Conservation (phyloP, 2,113 vertebrate genomes). For the Elephantulus edwardii region DNA sequence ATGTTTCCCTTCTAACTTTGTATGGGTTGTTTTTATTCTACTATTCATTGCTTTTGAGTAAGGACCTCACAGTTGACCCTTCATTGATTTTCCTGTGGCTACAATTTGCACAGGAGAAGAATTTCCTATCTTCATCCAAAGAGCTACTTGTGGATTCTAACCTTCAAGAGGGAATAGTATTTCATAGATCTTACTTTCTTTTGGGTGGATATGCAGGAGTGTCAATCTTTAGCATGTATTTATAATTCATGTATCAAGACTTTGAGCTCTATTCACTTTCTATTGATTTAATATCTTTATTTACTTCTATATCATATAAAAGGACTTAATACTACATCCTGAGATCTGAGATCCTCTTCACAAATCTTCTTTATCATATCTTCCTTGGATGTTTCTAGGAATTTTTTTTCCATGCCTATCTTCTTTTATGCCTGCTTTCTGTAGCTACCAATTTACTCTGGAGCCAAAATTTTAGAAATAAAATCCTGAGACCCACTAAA, state of each 20-base stretch:
- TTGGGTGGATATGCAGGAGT: not conserved
- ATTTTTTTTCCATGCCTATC: not conserved
- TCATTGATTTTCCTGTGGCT: too few relatives aligned
- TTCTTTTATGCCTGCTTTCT: not conserved
- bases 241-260: not conserved
- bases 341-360: not conserved
- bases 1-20: not conserved
- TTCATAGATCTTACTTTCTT: not conserved
- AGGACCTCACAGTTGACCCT: too few relatives aligned
- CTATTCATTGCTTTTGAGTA: too few relatives aligned
- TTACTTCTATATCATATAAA: not conserved
- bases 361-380: not conserved
- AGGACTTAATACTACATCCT: not conserved
- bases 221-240: not conserved
- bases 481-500: not conserved
- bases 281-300: not conserved
- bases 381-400: not conserved
- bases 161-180: too few relatives aligned
- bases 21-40: too few relatives aligned
- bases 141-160: too few relatives aligned
- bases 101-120: too few relatives aligned
- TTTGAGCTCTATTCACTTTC: not conserved
- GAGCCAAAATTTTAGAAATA: not conserved
- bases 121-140: too few relatives aligned
- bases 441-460: not conserved